A percentile compares a stretch with the other conserved stretches of the same genome.
phyloP scores from a whole-genome alignment of 2,113 vertebrate genomes.

The Sphaerodactylus townsendi region DNA sequence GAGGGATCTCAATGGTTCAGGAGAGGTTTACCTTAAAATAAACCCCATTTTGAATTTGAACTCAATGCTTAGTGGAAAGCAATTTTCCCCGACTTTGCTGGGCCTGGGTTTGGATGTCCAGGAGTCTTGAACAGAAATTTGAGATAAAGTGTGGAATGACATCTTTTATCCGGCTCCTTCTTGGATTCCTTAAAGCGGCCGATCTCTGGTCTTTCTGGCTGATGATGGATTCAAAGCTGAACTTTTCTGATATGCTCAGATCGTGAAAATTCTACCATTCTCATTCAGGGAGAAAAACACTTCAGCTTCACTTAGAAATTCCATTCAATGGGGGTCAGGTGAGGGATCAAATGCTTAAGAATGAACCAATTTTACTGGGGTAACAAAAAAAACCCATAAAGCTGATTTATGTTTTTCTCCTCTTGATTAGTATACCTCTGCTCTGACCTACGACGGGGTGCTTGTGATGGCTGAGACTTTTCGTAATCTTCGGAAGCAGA shows the following conservation, averaged over 20 bases:
- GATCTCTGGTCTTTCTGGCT: conserved; percentile 4
- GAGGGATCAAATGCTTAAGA: neutral
- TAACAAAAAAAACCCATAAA: neutral
- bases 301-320: neutral
- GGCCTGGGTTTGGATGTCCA: rapidly evolving
- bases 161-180: conserved; percentile 14
- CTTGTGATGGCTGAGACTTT: conserved; percentile 99
- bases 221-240: neutral
- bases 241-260: neutral
- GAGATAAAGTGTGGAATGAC: rapidly evolving
- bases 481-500: conserved; percentile 92
- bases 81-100: neutral
- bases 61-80: neutral
- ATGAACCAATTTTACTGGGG: neutral
- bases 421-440: conserved; percentile 90
- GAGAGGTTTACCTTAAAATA: no score
- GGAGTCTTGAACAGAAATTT: neutral
- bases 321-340: neutral
- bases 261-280: neutral
- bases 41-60: neutral
- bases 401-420: conserved; percentile 36
- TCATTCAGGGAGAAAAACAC: neutral
- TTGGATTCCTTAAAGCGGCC: neutral
- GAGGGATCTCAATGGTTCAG: no score
- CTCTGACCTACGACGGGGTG: conserved; percentile 94